Conservation (phyloP, 2,888 invertebrate genomes). For the Hanleya hanleyi region DNA sequence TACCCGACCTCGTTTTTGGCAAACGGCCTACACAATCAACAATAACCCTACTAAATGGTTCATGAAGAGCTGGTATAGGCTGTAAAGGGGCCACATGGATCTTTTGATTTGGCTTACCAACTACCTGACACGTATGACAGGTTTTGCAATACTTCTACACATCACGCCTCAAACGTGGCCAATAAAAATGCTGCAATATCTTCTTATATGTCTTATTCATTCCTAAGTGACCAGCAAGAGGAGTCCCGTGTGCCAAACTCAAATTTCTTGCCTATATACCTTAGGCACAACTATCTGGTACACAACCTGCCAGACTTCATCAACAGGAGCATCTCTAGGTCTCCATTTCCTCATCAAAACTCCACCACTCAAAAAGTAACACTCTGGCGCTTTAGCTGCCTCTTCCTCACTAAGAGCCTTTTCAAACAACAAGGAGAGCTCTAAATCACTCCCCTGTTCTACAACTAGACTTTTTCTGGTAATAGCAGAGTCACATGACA, state of each 20-base stretch:
- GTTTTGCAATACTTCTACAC: constrained; percentile 12
- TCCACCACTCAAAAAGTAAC: constrained; percentile 8
- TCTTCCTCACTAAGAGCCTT: background rate
- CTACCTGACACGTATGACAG: constrained; percentile 18
- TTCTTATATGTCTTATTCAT: constrained; percentile 3
- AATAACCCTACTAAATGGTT: constrained; percentile 21
- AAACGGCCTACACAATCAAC: constrained; percentile 21
- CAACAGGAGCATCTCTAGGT: constrained; percentile 14
- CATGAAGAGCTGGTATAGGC: constrained; percentile 19
- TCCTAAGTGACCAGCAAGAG: constrained; percentile 17
- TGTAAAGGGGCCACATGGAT: background rate
- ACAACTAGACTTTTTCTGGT: too few relatives aligned
- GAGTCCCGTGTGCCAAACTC: constrained; percentile 3
- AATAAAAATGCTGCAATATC: constrained; percentile 17
- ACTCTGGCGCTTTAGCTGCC: background rate
- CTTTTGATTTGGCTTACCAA: constrained; percentile 9
- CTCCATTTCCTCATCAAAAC: constrained; percentile 17
- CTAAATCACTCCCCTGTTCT: background rate
- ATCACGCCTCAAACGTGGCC: constrained; percentile 17
- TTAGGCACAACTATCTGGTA: constrained; percentile 23
- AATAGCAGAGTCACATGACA: too few relatives aligned
- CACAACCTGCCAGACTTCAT: constrained; percentile 11
- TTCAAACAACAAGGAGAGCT: background rate
- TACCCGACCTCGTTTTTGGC: constrained; percentile 15
- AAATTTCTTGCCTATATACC: constrained; percentile 14